Conservation (phyloP, 2,888 invertebrate species). For the Eilema sororculum region DNA sequence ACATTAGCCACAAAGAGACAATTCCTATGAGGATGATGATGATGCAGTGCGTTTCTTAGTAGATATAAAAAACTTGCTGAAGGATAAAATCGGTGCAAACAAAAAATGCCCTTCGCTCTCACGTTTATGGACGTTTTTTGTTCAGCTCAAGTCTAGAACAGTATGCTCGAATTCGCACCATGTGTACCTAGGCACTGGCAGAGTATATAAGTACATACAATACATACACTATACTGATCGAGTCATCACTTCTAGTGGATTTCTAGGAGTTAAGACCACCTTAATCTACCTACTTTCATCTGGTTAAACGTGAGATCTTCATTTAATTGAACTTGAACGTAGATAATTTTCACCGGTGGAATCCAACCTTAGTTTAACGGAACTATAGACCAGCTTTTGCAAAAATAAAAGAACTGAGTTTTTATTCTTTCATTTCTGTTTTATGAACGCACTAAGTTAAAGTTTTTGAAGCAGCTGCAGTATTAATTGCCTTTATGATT, state of each 20-base stretch:
- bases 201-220: neutral
- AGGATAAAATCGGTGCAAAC: neutral
- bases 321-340: neutral
- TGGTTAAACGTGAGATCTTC: neutral
- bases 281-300: too few relatives aligned
- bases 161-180: neutral
- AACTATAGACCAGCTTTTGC: neutral
- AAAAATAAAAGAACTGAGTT: neutral
- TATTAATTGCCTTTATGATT: neutral
- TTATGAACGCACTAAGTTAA: neutral
- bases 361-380: too few relatives aligned
- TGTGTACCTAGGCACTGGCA: neutral
- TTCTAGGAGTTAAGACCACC: neutral
- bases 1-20: neutral
- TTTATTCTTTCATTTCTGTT: neutral
- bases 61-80: neutral
- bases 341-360: neutral
- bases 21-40: neutral
- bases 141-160: neutral
- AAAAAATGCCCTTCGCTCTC: neutral
- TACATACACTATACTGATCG: neutral
- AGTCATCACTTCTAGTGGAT: neutral
- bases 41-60: neutral
- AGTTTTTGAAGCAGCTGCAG: neutral
- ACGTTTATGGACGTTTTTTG: neutral